Conservation (phyloP, 1,140 invertebrate species). For the Drosophila jambulina region DNA sequence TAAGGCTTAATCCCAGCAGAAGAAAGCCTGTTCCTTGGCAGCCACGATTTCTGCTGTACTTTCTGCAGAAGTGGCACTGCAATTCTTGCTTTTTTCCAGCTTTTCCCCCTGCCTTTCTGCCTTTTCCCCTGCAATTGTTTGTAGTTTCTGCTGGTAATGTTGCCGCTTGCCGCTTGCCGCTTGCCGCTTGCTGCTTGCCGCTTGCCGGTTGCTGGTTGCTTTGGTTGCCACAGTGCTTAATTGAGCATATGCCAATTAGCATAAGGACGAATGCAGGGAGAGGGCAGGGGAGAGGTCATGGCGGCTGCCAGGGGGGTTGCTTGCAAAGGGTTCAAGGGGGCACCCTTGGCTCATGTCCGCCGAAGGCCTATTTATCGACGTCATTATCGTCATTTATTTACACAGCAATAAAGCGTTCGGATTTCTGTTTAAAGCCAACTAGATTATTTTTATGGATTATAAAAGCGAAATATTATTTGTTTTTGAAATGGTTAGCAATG, state of each 20-base stretch:
- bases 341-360: neutral
- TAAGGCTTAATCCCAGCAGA: neutral
- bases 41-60: neutral
- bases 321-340: neutral
- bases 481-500: neutral
- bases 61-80: neutral
- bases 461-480: neutral
- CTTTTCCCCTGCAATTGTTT: slow-evolving; percentile 11
- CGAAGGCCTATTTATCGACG: slow-evolving; percentile 5
- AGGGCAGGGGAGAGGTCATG: neutral
- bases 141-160: slow-evolving; percentile 14
- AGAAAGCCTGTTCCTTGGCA: neutral
- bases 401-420: neutral
- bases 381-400: slow-evolving; percentile 8
- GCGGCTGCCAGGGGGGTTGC: neutral
- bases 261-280: slow-evolving; percentile 26
- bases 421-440: neutral
- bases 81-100: neutral
- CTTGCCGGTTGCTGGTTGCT: slow-evolving; percentile 42
- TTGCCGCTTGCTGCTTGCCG: slow-evolving; percentile 41
- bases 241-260: slow-evolving; percentile 83
- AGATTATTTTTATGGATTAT: neutral
- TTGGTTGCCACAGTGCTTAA: slow-evolving; percentile 70
- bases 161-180: neutral
- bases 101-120: neutral